These are phyloP conservation scores for Chromobotia macracanthus DNA, from an alignment of 2,797 vertebrate species.

Conservation along the genomic window DNA sequence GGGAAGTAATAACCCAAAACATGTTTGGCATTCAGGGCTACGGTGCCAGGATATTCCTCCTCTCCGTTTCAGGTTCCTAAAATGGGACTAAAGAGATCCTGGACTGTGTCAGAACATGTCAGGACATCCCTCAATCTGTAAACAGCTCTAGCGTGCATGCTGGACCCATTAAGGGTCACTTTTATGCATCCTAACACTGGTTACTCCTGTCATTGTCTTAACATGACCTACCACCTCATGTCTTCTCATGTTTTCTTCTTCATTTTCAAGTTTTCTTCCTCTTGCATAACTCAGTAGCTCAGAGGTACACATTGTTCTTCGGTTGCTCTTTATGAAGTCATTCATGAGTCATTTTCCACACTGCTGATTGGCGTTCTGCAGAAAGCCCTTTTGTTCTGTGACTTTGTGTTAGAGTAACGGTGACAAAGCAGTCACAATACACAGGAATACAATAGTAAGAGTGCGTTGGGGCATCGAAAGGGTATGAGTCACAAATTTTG, in stretches of 20 bases:
- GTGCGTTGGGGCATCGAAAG: background rate
- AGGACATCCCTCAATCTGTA: constrained; percentile 2
- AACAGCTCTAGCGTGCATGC: constrained; percentile 25
- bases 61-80: constrained; percentile 34
- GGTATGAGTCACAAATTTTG: constrained; percentile 18
- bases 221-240: background rate
- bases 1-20: constrained; percentile 30
- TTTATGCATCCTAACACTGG: background rate
- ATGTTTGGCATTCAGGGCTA: constrained; percentile 36
- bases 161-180: background rate
- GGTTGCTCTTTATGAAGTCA: constrained; percentile 22
- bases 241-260: background rate
- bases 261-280: background rate
- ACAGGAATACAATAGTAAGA: constrained; percentile 15
- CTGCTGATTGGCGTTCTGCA: constrained; percentile 15
- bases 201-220: background rate
- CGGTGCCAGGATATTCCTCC: constrained; percentile 38
- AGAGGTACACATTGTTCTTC: constrained; percentile 31
- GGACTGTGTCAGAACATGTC: constrained; percentile 42
- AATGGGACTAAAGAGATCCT: constrained; percentile 30
- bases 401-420: constrained; percentile 6
- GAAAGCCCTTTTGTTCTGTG: constrained; percentile 36
- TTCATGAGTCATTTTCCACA: constrained; percentile 42
- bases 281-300: constrained; percentile 29
- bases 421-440: constrained; percentile 24